phyloP scores from a whole-genome alignment of 1,140 invertebrate species.

The Achroia grisella region DNA sequence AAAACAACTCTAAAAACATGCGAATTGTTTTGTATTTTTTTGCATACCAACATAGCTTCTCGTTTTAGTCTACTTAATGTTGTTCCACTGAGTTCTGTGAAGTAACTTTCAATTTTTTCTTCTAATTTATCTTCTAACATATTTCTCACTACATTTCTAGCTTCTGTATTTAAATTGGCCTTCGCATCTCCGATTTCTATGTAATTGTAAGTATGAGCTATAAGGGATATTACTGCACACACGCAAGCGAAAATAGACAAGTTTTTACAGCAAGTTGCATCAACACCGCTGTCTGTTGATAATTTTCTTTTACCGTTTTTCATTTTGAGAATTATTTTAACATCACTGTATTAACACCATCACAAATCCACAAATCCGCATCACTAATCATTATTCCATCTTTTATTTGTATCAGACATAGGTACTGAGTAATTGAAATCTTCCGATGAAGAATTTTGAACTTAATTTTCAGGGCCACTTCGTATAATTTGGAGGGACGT shows the following conservation, averaged over 20 bases:
- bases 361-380: not conserved
- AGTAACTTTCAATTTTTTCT: constrained; percentile 39
- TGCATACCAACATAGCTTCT: constrained; percentile 51
- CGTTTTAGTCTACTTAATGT: constrained; percentile 37
- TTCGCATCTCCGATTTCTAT: constrained; percentile 18
- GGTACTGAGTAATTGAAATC: not conserved
- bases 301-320: constrained; percentile 27
- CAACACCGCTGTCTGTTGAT: constrained; percentile 11
- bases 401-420: no score
- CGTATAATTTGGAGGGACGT: not conserved
- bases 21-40: no score
- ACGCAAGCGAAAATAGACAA: constrained; percentile 47
- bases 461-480: no score
- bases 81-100: constrained; percentile 24
- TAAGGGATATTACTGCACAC: constrained; percentile 51
- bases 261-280: constrained; percentile 28
- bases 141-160: constrained; percentile 23
- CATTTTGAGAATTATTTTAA: constrained; percentile 20
- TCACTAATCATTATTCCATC: no score
- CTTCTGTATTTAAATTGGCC: constrained; percentile 19
- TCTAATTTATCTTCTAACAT: constrained; percentile 38
- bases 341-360: constrained; percentile 13
- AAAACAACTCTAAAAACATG: no score
- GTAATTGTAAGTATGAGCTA: constrained; percentile 46
- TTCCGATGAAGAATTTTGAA: no score